A percentile compares a stretch with the other conserved stretches of the same genome.
phyloP scores from a whole-genome alignment of 2,113 vertebrate species.

The Sakesphorus luctuosus region DNA sequence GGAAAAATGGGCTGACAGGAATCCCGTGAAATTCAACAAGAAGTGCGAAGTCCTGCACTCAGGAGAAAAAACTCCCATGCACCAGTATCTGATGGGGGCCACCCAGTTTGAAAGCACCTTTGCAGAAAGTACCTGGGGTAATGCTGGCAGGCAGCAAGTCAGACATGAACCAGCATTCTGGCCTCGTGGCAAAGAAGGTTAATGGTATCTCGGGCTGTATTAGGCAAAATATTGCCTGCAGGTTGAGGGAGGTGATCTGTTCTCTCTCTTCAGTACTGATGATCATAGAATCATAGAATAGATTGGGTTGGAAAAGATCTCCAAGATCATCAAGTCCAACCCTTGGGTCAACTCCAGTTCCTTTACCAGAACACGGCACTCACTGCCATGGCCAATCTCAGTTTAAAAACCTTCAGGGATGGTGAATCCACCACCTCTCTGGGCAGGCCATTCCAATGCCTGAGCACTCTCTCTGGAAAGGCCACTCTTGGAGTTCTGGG shows the following conservation, averaged over 20 bases:
- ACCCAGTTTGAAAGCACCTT: background rate
- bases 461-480: background rate
- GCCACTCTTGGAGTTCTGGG: background rate
- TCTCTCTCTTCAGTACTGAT: background rate
- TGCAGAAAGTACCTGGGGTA: background rate
- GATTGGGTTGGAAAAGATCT: no score
- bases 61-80: no score
- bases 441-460: no score
- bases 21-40: background rate
- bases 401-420: no score
- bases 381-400: no score
- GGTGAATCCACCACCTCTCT: no score
- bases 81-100: background rate
- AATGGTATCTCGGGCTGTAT: background rate
- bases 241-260: background rate
- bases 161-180: background rate
- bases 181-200: background rate
- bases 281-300: no score
- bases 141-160: background rate
- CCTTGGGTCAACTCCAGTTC: no score
- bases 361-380: no score
- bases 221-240: background rate
- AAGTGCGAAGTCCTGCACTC: background rate
- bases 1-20: background rate
- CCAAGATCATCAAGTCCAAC: no score